Evolutionary conservation across 2,888 invertebrate genomes (phyloP).

Genomic region (Tachina fera): DNA sequence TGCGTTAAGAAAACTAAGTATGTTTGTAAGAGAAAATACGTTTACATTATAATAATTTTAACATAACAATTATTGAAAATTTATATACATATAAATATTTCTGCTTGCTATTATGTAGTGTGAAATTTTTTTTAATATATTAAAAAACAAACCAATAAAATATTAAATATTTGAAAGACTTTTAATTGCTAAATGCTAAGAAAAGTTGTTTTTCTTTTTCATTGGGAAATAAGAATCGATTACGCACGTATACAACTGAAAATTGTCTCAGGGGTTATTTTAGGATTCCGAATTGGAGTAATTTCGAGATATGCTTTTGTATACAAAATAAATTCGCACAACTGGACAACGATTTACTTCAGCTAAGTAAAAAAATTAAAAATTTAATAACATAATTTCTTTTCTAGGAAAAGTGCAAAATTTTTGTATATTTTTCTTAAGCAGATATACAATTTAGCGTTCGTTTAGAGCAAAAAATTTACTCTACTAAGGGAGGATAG

Average conservation of each 20-base stretch:
- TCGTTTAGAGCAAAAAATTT: too few relatives aligned
- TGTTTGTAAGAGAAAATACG: slow-evolving; percentile 42
- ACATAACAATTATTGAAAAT: slow-evolving; percentile 65
- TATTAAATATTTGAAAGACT: slow-evolving; percentile 60
- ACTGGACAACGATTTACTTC: too few relatives aligned
- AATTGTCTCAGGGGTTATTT: too few relatives aligned
- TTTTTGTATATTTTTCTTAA: too few relatives aligned
- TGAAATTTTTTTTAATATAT: slow-evolving; percentile 73
- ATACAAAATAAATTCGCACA: too few relatives aligned
- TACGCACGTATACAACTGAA: too few relatives aligned
- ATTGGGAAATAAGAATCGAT: not conserved
- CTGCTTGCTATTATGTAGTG: slow-evolving; percentile 71
- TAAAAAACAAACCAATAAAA: slow-evolving; percentile 67
- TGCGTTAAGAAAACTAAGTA: slow-evolving; percentile 40
- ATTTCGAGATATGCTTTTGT: too few relatives aligned
- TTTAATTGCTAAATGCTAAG: slow-evolving; percentile 47
- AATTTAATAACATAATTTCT: too few relatives aligned
- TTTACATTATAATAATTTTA: slow-evolving; percentile 60
- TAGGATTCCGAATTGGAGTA: not conserved
- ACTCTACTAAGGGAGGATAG: too few relatives aligned
- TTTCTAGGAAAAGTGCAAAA: too few relatives aligned
- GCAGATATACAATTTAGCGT: too few relatives aligned
- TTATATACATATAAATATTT: slow-evolving; percentile 56
- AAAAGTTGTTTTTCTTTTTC: slow-evolving; percentile 12
- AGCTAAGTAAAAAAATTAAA: too few relatives aligned